Evolutionary conservation across 2,888 invertebrate genomes (phyloP).

Genomic region (Bombyx huttoni): DNA sequence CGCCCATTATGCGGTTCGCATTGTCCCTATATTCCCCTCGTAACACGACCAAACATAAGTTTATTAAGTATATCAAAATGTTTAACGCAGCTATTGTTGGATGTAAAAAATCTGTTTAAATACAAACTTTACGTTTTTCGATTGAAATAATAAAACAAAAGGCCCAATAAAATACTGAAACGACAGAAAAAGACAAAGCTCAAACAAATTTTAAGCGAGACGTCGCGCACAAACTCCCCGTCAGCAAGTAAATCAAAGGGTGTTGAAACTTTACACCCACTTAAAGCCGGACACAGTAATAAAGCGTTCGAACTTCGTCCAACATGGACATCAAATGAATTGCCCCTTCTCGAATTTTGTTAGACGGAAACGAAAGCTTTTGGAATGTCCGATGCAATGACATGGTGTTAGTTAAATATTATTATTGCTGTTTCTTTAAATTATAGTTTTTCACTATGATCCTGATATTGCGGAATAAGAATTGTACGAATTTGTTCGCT

Average conservation of each 20-base stretch:
- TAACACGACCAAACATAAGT: conserved; percentile 4
- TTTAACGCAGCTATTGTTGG: conserved; percentile 1
- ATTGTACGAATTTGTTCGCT: too few species aligned
- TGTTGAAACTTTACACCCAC: conserved; percentile 74
- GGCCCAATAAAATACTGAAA: conserved; percentile 28
- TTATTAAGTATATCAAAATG: conserved; percentile 2
- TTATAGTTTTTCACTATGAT: too few species aligned
- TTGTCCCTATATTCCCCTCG: conserved; percentile 32
- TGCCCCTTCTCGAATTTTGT: conserved; percentile 61
- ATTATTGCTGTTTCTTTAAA: not conserved
- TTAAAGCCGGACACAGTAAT: conserved; percentile 73
- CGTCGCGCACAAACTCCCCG: conserved; percentile 53
- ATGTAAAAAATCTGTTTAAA: conserved; percentile 8
- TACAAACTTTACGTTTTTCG: conserved; percentile 8
- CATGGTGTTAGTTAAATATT: not conserved
- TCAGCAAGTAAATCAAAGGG: conserved; percentile 71
- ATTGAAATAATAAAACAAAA: conserved; percentile 24
- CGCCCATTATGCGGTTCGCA: conserved; percentile 55
- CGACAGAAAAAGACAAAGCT: conserved; percentile 42
- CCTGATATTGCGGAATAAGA: too few species aligned
- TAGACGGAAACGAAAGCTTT: conserved; percentile 60
- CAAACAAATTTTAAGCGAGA: conserved; percentile 47
- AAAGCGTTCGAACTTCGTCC: conserved; percentile 69
- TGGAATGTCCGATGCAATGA: conserved; percentile 31
- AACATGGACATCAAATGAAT: conserved; percentile 66